A percentile compares a stretch with the other conserved stretches of the same genome.
These are phyloP conservation scores for Ectemnius cavifrons DNA, from an alignment of 2,888 invertebrate genomes.

Conservation along the genomic window DNA sequence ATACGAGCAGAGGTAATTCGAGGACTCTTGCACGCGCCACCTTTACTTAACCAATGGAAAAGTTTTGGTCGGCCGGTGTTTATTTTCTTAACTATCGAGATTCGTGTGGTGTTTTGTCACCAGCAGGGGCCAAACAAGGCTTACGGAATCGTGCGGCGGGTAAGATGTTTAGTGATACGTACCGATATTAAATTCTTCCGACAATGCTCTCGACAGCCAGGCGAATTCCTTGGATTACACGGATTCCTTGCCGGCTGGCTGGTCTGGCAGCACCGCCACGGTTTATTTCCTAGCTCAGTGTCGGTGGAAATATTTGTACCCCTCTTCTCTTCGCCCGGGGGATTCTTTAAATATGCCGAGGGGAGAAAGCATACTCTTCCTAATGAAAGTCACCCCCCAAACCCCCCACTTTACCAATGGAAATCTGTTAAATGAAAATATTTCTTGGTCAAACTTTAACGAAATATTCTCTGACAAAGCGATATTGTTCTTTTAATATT, in stretches of 20 bases:
- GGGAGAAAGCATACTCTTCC: background rate
- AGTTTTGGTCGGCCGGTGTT: too few relatives aligned
- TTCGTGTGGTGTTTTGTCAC: background rate
- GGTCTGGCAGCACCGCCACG: conserved; percentile 10
- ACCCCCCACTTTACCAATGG: too few relatives aligned
- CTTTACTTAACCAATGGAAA: too few relatives aligned
- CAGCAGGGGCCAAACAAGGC: background rate
- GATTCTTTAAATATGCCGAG: conserved; percentile 18
- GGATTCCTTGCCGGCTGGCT: conserved; percentile 33
- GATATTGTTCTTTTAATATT: too few relatives aligned
- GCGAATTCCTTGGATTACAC: conserved; percentile 40
- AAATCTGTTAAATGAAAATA: too few relatives aligned
- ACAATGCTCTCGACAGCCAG: conserved; percentile 27
- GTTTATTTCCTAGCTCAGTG: conserved; percentile 32
- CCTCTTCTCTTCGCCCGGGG: conserved; percentile 4
- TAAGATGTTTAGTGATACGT: conserved; percentile 34
- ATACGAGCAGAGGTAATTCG: too few relatives aligned
- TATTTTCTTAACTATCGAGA: too few relatives aligned
- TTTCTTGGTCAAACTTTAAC: too few relatives aligned
- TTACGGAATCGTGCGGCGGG: conserved; percentile 2
- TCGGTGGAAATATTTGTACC: conserved; percentile 21
- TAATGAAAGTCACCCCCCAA: background rate
- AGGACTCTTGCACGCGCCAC: too few relatives aligned
- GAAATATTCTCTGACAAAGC: too few relatives aligned
- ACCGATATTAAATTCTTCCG: conserved; percentile 59